Evolutionary conservation across 2,888 invertebrate genomes (phyloP).

Genomic region (Parapristionchus giblindavisi): DNA sequence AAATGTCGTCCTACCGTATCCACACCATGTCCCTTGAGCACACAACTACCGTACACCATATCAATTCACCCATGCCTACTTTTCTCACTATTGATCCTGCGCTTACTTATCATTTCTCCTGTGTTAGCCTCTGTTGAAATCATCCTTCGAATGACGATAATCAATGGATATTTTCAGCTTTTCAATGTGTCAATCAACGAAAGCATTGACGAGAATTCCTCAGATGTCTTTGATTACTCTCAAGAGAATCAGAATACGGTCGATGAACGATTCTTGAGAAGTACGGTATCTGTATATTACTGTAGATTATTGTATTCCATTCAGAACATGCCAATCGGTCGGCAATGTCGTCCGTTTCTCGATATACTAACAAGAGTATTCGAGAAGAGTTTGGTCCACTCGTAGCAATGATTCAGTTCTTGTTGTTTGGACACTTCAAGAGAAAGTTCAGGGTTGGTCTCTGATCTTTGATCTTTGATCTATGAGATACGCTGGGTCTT

Average conservation of each 20-base stretch:
- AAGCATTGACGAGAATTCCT: too few relatives aligned
- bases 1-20: background rate
- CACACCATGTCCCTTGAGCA: background rate
- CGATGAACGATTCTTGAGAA: conserved; percentile 4
- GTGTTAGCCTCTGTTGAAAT: too few relatives aligned
- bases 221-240: conserved; percentile 14
- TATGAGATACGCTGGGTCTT: background rate
- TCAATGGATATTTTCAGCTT: too few relatives aligned
- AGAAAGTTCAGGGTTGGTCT: conserved; percentile 16
- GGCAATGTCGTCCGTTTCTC: background rate
- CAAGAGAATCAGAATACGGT: conserved; percentile 7
- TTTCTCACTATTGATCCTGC: background rate
- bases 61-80: background rate
- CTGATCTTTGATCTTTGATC: background rate
- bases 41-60: background rate
- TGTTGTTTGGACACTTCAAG: conserved; percentile 36
- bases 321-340: conserved; percentile 7
- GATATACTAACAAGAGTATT: background rate
- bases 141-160: too few relatives aligned
- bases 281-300: background rate
- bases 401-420: conserved; percentile 31
- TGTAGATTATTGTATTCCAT: background rate
- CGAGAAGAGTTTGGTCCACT: conserved; percentile 33
- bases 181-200: too few relatives aligned
- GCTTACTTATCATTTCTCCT: background rate